These are phyloP conservation scores for Hippopotamyrus pictus DNA, from an alignment of 2,797 vertebrate species.

Conservation along the genomic window DNA sequence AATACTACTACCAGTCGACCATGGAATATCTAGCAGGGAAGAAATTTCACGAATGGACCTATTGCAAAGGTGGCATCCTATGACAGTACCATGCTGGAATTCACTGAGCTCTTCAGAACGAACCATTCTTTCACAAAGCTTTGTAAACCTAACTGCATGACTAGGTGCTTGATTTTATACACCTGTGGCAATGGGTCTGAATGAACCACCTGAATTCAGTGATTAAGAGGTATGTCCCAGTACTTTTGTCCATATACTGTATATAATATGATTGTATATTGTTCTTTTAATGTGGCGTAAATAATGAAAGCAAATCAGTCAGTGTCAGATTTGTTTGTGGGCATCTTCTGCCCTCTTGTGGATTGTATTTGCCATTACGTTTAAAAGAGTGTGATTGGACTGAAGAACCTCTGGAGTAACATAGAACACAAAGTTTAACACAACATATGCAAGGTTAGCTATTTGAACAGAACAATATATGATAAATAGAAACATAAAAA, in stretches of 20 bases:
- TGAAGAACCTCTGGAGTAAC: not conserved
- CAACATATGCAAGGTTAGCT: not conserved
- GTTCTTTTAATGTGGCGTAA: not conserved
- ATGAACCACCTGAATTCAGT: not conserved
- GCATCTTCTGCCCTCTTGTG: slow-evolving; percentile 11
- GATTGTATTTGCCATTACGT: not conserved
- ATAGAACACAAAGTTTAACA: not conserved
- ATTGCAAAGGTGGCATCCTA: not conserved
- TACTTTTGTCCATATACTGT: not conserved
- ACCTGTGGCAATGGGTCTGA: not conserved
- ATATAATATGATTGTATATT: too few species aligned
- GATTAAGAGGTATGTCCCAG: not conserved
- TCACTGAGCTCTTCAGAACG: not conserved
- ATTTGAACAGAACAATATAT: not conserved
- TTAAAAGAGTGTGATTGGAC: not conserved
- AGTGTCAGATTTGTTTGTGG: not conserved
- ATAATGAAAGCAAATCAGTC: not conserved
- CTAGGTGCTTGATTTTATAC: not conserved
- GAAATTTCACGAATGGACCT: not conserved
- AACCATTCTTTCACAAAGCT: not conserved
- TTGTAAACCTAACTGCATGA: not conserved
- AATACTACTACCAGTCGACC: not conserved
- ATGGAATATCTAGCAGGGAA: not conserved
- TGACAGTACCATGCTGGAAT: not conserved
- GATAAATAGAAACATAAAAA: not conserved